Evolutionary conservation across 2,797 vertebrate species (phyloP).

Genomic region (Tiaroga cobitis): DNA sequence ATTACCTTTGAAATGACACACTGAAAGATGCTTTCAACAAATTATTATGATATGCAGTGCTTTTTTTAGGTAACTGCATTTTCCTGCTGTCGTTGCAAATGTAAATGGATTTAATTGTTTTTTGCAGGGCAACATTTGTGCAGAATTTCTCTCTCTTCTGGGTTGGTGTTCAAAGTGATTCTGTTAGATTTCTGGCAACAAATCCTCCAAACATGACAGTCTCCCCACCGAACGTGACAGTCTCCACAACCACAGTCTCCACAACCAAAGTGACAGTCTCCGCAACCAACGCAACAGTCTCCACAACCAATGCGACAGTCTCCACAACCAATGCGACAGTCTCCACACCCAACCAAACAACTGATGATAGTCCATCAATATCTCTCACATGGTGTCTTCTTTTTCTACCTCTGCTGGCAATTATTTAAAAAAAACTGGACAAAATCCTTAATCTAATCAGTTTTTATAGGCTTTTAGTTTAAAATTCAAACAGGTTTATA

Average conservation of each 20-base stretch:
- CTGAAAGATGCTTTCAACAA: neutral
- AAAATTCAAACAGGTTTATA: neutral
- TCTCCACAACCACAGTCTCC: neutral
- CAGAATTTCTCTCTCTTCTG: constrained; percentile 5
- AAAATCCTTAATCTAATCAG: neutral
- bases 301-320: neutral
- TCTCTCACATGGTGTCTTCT: neutral
- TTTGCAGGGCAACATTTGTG: constrained; percentile 45
- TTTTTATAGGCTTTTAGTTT: neutral
- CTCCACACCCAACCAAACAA: neutral
- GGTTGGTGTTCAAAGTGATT: constrained; percentile 26
- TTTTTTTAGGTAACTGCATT: neutral
- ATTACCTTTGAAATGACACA: neutral
- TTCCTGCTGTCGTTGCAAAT: neutral
- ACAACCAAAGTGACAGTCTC: neutral
- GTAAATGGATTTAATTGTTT: neutral
- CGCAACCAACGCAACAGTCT: neutral
- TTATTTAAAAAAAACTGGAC: neutral
- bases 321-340: accelerated
- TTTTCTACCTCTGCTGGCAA: constrained; percentile 2
- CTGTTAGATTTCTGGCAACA: neutral
- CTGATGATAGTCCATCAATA: neutral
- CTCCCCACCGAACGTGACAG: neutral
- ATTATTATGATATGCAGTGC: neutral
- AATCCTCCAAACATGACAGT: neutral